Conservation (phyloP, 2,797 vertebrate genomes). For the Psittacula derbiana region DNA sequence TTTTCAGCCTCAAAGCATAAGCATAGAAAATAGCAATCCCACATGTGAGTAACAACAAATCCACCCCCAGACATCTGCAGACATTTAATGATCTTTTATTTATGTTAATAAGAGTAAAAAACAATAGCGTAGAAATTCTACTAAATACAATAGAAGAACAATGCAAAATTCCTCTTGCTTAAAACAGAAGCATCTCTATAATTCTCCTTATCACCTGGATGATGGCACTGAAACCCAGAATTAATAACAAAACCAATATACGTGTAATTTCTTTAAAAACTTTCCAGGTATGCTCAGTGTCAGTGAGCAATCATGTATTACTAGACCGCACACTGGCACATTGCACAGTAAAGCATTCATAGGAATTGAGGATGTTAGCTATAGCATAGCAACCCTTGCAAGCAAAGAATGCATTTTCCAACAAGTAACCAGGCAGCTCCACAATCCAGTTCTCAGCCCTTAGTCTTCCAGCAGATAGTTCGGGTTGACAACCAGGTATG, state of each 20-base stretch:
- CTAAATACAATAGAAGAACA: not conserved
- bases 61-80: not conserved
- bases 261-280: not conserved
- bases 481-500: constrained; percentile 93
- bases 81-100: constrained; percentile 30
- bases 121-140: not conserved
- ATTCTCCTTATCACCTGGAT: not conserved
- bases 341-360: not conserved
- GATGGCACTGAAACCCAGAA: not conserved
- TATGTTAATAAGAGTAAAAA: constrained; percentile 15
- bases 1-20: not conserved
- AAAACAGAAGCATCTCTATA: not conserved
- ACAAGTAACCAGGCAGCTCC: not conserved
- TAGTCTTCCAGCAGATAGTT: constrained; percentile 95
- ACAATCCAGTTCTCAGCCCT: not conserved
- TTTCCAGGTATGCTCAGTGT: not conserved
- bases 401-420: not conserved
- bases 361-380: not conserved
- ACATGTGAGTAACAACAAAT: not conserved
- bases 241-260: not conserved
- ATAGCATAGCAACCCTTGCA: not conserved
- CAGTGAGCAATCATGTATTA: not conserved
- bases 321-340: not conserved
- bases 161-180: not conserved
- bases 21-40: not conserved